These are phyloP conservation scores for Diloba caeruleocephala DNA, from an alignment of 2,888 invertebrate genomes.

Conservation along the genomic window DNA sequence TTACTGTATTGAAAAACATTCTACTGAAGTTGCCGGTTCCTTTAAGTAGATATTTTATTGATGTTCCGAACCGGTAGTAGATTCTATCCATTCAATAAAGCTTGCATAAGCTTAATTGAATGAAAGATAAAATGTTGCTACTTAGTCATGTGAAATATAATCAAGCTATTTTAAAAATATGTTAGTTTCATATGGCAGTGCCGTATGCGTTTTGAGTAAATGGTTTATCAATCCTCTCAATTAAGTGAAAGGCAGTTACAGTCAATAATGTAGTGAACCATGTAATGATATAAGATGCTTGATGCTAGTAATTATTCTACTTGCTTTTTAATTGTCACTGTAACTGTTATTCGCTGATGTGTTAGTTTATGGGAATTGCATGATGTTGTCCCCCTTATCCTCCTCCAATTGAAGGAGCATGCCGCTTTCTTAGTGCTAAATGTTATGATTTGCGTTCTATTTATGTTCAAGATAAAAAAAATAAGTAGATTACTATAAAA, in stretches of 20 bases:
- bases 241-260: too few species aligned
- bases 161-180: conserved; percentile 37
- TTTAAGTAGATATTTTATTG: conserved; percentile 13
- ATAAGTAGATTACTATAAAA: not conserved
- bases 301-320: not conserved
- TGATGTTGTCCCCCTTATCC: conserved; percentile 8
- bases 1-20: conserved; percentile 8
- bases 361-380: conserved; percentile 18
- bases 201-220: not conserved
- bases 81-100: conserved; percentile 6
- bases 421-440: conserved; percentile 14
- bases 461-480: conserved; percentile 11
- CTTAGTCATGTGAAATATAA: not conserved
- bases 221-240: too few species aligned
- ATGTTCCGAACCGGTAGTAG: conserved; percentile 7
- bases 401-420: conserved; percentile 12
- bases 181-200: not conserved
- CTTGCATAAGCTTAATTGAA: conserved; percentile 9
- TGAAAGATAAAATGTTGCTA: not conserved
- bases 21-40: conserved; percentile 22
- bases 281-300: not conserved
- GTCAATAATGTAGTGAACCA: too few species aligned
- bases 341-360: conserved; percentile 4
- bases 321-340: not conserved
- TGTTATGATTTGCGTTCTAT: conserved; percentile 3